Evolutionary conservation across 2,113 vertebrate genomes (phyloP), one percentile per base, ranked within the genome.

Genomic region (Hiodon alosoides): DNA sequence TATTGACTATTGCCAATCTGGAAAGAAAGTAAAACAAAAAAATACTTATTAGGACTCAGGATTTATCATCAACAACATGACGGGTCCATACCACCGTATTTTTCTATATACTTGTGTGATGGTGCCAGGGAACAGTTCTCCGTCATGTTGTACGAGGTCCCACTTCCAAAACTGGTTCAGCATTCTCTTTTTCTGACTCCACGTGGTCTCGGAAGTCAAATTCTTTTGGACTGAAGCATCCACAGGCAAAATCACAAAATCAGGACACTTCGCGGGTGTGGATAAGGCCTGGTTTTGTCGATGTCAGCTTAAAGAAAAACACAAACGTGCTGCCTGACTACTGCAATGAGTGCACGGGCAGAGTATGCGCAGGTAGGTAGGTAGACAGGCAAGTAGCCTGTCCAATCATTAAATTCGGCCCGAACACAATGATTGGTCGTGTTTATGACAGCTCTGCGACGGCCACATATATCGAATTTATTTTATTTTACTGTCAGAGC

Each of bases 271-370:
- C 76, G n/a, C 76, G 51, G 59, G 60, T 72, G 59, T 65, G 9
- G 75, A 77, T 78, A 17, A 70, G 8, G 13, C 77, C 77, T 70
- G 77, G 77, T 74, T 70, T 78, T 55, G 72, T 74, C 16, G 69
- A 48, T 76, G 68, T 76, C 50, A 71, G 50, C 68, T 71, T 31
- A 31, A 31, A 31, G 31, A 31, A 31, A 31, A 31, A 31, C 31
- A 31, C 31, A 31, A 31, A 31, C 31, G 31, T 2, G 31, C 31
- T 31, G 2, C 31, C 31, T 31, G 31, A 31, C 31, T 31, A 2
- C 31, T 31, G 31, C 31, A 31, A 31, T 31, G 31, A 31, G 31
- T 31, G 31, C 31, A 31, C 31, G 0, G 31, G 31, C 31, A 31
- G 31, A 31, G 31, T 31, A 31, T 31, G 31, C 31, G 31, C 31